Conservation (phyloP, 1,140 invertebrate genomes). For the Lepidotrigona ventralis region DNA sequence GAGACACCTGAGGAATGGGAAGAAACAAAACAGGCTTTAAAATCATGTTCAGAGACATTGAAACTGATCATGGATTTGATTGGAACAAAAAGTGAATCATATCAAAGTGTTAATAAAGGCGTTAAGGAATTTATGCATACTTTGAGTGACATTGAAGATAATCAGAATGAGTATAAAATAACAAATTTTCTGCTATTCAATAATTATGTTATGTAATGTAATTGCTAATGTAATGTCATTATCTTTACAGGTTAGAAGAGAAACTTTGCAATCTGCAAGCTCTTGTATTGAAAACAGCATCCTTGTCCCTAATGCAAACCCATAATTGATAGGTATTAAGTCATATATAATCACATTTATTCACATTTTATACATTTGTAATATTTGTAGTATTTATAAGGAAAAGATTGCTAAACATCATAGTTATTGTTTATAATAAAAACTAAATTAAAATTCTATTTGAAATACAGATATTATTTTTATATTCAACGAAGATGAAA, state of each 20-base stretch:
- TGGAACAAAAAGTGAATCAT: slow-evolving; percentile 38
- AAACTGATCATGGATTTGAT: slow-evolving; percentile 48
- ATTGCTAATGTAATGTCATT: background rate
- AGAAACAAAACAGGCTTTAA: slow-evolving; percentile 38
- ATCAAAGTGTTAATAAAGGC: slow-evolving; percentile 36
- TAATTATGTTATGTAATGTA: background rate
- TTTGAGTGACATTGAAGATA: slow-evolving; percentile 41
- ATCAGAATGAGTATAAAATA: slow-evolving; percentile 50
- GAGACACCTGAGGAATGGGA: slow-evolving; percentile 48
- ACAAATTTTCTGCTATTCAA: background rate
- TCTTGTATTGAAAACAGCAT: slow-evolving; percentile 53
- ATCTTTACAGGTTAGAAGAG: slow-evolving; percentile 51
- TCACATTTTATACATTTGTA: background rate
- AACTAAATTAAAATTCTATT: background rate
- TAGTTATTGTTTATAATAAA: slow-evolving; percentile 3
- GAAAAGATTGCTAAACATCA: background rate
- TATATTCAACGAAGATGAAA: background rate
- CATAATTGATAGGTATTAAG: background rate
- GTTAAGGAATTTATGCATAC: slow-evolving; percentile 54
- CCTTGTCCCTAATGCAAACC: slow-evolving; percentile 13
- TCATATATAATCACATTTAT: background rate
- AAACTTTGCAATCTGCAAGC: slow-evolving; percentile 51
- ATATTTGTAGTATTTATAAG: background rate
- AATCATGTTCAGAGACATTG: slow-evolving; percentile 46
- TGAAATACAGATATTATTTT: background rate